Evolutionary conservation across 1,140 invertebrate genomes (phyloP).

Genomic region (Drosophila melanogaster): DNA sequence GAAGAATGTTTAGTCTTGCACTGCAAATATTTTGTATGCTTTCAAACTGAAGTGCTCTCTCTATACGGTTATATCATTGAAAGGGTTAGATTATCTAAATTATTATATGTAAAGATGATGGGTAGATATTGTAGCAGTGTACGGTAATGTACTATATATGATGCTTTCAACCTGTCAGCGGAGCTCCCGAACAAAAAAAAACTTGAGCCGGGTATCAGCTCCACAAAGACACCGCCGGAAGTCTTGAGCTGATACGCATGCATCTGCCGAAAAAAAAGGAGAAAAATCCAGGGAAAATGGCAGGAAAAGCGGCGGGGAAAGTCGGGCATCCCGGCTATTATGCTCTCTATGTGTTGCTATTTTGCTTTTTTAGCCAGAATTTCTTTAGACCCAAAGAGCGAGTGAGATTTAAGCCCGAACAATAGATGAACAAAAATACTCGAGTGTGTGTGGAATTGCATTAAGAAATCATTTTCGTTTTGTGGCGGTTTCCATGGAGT

Average conservation of each 20-base stretch:
- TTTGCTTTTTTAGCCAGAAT: constrained; percentile 35
- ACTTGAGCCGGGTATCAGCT: constrained; percentile 45
- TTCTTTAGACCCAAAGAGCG: constrained; percentile 29
- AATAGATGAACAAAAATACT: constrained; percentile 40
- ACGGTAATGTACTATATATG: constrained; percentile 23
- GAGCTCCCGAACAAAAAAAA: constrained; percentile 10
- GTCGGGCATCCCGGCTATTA: constrained; percentile 44
- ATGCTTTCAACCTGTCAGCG: constrained; percentile 52
- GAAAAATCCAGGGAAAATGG: constrained; percentile 3
- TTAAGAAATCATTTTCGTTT: constrained; percentile 74
- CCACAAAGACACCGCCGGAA: constrained; percentile 74
- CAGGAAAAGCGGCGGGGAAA: constrained; percentile 8
- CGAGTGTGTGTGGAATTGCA: constrained; percentile 64
- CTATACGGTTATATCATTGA: too few relatives aligned
- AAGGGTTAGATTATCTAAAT: background rate
- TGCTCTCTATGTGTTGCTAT: constrained; percentile 67
- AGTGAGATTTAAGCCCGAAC: constrained; percentile 50
- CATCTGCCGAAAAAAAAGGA: constrained; percentile 29
- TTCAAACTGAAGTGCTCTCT: too few relatives aligned
- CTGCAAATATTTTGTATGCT: too few relatives aligned
- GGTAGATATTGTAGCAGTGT: background rate
- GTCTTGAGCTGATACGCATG: constrained; percentile 67
- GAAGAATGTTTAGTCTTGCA: background rate
- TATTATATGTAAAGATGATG: too few relatives aligned
- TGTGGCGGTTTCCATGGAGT: constrained; percentile 4